phyloP scores from a whole-genome alignment of 2,888 invertebrate species.

The Cremastinae sp. region DNA sequence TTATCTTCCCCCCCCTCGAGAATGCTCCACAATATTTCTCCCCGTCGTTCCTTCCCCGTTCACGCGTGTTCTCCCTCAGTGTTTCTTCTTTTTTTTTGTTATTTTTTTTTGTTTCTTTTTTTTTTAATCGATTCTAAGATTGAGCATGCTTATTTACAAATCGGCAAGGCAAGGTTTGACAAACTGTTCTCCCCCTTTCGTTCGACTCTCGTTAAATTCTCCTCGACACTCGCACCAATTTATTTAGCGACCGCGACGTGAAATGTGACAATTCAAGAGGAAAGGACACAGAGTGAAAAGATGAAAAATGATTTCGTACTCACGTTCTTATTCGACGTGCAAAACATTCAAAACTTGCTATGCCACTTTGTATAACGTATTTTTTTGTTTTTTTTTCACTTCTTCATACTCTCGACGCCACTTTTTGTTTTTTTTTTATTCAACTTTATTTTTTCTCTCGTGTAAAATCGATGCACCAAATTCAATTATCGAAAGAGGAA shows the following conservation, averaged over 20 bases:
- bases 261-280: conserved; percentile 13
- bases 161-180: conserved; percentile 75
- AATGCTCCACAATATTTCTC: conserved; percentile 8
- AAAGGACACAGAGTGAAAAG: conserved; percentile 15
- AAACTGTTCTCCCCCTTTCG: conserved; percentile 51
- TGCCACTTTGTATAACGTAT: conserved; percentile 62
- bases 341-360: conserved; percentile 53
- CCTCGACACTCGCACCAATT: not conserved
- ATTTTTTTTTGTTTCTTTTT: conserved; percentile 18
- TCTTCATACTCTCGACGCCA: not conserved
- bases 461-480: not conserved
- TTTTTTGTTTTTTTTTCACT: not conserved
- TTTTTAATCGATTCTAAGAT: conserved; percentile 70
- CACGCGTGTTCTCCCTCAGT: conserved; percentile 61
- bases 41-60: conserved; percentile 35
- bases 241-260: conserved; percentile 15
- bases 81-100: conserved; percentile 23
- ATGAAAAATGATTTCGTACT: conserved; percentile 15
- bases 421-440: not conserved
- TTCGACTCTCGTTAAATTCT: not conserved
- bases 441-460: not conserved
- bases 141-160: conserved; percentile 79
- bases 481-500: not conserved
- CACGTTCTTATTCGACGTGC: conserved; percentile 40
- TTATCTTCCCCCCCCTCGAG: conserved; percentile 10